These are phyloP conservation scores for Phallusia fumigata DNA, from an alignment of 23 tunicate species.

Conservation along the genomic window DNA sequence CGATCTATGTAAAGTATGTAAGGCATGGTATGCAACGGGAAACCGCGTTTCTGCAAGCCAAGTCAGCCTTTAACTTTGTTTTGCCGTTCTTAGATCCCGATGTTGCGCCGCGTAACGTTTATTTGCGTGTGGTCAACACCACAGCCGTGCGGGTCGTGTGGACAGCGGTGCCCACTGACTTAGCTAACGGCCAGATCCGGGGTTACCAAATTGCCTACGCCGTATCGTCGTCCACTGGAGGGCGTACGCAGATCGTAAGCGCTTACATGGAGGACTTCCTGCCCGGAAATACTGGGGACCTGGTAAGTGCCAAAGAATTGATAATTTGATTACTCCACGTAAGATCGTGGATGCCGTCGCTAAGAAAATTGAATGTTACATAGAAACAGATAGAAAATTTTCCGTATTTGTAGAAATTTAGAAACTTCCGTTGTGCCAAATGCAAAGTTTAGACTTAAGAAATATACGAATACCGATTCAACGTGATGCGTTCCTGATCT, in stretches of 20 bases:
- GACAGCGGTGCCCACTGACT: conserved; percentile 37
- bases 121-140: conserved; percentile 44
- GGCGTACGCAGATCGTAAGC: conserved; percentile 23
- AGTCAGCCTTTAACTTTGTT: not conserved
- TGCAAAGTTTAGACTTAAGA: too few relatives aligned
- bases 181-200: conserved; percentile 56
- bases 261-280: conserved; percentile 20
- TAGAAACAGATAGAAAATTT: too few relatives aligned
- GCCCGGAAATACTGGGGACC: conserved; percentile 5
- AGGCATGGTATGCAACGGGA: not conserved
- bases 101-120: conserved; percentile 52
- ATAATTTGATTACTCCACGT: too few relatives aligned
- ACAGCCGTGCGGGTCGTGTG: conserved; percentile 60
- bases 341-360: too few relatives aligned
- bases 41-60: not conserved
- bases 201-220: conserved; percentile 76
- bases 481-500: too few relatives aligned
- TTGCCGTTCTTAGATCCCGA: conserved; percentile 48
- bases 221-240: conserved; percentile 24
- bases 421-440: too few relatives aligned
- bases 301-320: conserved; percentile 11
- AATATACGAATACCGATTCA: too few relatives aligned
- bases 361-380: too few relatives aligned
- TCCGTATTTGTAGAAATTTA: too few relatives aligned
- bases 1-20: not conserved